Evolutionary conservation across 2,888 invertebrate genomes (phyloP).

Genomic region (Teleiodes luculella): DNA sequence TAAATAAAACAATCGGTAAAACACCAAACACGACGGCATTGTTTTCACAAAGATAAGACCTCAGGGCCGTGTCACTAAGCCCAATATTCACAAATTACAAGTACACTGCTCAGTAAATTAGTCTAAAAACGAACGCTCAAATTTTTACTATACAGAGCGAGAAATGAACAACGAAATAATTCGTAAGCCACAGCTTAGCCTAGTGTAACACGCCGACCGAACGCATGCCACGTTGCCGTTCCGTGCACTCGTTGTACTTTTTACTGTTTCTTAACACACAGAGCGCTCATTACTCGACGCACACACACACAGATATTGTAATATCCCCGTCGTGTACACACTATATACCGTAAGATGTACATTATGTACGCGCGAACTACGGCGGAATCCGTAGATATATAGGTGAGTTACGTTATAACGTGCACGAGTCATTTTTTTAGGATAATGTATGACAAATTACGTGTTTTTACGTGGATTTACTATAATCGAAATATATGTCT

Average conservation of each 20-base stretch:
- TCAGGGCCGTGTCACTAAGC: no score
- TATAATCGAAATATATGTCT: no score
- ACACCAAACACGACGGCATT: slow-evolving; percentile 39
- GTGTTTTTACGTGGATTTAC: no score
- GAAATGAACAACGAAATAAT: no score
- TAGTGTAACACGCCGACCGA: no score
- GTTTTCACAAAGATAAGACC: slow-evolving; percentile 70
- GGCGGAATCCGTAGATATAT: slow-evolving; percentile 64
- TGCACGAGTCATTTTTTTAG: slow-evolving; percentile 54
- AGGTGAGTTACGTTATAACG: slow-evolving; percentile 64
- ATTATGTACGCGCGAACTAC: slow-evolving; percentile 66
- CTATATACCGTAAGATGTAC: slow-evolving; percentile 71
- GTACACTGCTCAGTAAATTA: no score
- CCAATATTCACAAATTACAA: no score
- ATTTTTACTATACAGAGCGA: no score
- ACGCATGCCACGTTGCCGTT: slow-evolving; percentile 71
- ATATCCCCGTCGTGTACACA: slow-evolving; percentile 51
- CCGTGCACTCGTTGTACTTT: slow-evolving; percentile 77
- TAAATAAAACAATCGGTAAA: neutral
- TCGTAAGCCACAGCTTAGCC: no score
- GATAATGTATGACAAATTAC: no score
- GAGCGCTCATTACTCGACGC: slow-evolving; percentile 74
- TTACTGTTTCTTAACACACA: slow-evolving; percentile 80
- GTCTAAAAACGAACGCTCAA: no score
- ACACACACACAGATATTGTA: slow-evolving; percentile 63